Evolutionary conservation across 2,888 invertebrate genomes (phyloP).

Genomic region (Thymelicus lineola): DNA sequence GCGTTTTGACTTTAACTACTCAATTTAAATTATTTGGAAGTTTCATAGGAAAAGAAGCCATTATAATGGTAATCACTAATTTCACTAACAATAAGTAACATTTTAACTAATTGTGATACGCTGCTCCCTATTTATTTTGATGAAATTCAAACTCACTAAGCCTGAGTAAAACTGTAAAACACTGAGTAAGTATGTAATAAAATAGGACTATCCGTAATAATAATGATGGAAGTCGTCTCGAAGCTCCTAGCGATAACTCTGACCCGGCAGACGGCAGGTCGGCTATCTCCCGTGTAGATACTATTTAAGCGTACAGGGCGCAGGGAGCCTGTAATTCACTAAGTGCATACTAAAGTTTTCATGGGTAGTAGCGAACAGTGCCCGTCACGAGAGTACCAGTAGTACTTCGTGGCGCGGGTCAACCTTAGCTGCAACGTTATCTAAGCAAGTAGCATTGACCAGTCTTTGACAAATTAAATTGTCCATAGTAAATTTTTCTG

Average conservation of each 20-base stretch:
- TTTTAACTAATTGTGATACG: no score
- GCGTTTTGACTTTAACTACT: not conserved
- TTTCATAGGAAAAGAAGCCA: no score
- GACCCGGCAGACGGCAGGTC: constrained; percentile 17
- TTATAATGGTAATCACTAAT: no score
- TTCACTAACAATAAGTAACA: no score
- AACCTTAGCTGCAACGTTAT: no score
- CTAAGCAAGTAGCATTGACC: no score
- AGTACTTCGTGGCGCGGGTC: not conserved
- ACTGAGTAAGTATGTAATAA: not conserved
- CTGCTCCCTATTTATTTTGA: no score
- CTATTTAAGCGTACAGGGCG: constrained; percentile 30
- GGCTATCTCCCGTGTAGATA: constrained; percentile 33
- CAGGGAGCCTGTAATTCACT: constrained; percentile 36
- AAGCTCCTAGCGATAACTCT: constrained; percentile 27
- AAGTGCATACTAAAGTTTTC: constrained; percentile 38
- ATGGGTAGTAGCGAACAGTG: constrained; percentile 12
- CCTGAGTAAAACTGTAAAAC: not conserved
- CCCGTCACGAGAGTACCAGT: constrained; percentile 1
- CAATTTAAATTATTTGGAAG: not conserved
- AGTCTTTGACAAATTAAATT: no score
- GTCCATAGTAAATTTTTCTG: no score
- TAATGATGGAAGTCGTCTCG: constrained; percentile 11
- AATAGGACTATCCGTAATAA: constrained; percentile 4
- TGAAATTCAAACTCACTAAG: no score